These are phyloP conservation scores for Dufourea novaeangliae DNA, from an alignment of 1,140 invertebrate genomes.

Conservation along the genomic window DNA sequence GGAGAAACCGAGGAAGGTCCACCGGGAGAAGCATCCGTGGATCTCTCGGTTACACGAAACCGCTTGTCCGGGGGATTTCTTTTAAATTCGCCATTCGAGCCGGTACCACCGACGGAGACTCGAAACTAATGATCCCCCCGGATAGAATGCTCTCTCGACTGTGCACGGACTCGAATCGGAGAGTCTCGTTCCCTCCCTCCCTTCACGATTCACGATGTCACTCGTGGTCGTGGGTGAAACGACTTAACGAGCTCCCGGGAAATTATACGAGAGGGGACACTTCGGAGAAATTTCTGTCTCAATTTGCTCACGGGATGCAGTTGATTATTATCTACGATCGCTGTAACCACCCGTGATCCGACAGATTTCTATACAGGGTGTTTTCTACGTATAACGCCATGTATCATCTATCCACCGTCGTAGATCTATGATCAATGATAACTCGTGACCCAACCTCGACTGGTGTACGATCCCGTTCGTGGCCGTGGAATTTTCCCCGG, in stretches of 20 bases:
- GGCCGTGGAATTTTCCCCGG: constrained; percentile 12
- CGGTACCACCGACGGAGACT: constrained; percentile 35
- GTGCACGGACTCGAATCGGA: background rate
- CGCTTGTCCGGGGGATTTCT: constrained; percentile 49
- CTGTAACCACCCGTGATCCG: no score
- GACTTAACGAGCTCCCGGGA: constrained; percentile 37
- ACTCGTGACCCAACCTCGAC: background rate
- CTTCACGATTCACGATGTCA: no score
- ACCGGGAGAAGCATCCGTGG: constrained; percentile 17
- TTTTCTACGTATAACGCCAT: no score
- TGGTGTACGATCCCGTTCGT: background rate
- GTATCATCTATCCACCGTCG: background rate
- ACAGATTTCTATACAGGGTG: background rate
- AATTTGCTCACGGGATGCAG: no score
- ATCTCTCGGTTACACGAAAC: constrained; percentile 59
- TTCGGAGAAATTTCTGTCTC: constrained; percentile 46
- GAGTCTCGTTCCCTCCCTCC: background rate
- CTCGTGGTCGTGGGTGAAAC: constrained; percentile 17
- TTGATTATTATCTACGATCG: no score
- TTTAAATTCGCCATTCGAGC: constrained; percentile 38
- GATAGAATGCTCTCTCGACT: background rate
- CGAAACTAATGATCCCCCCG: constrained; percentile 17
- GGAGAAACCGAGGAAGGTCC: background rate
- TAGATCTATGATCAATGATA: background rate
- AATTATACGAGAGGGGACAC: constrained; percentile 31